These are phyloP conservation scores for Apodemia mormo DNA, from an alignment of 2,888 invertebrate species.

Conservation along the genomic window DNA sequence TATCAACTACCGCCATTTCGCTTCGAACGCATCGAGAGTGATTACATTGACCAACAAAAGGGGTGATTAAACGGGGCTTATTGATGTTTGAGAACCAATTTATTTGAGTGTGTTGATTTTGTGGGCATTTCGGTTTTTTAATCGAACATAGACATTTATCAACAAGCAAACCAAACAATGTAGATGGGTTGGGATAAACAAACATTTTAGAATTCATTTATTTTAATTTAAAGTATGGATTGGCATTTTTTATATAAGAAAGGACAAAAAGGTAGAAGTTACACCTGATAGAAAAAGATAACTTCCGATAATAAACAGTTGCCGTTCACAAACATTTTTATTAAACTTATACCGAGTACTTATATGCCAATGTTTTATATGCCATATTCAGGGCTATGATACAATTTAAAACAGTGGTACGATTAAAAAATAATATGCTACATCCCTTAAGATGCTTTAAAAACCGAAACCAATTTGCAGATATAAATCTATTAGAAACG, in stretches of 20 bases:
- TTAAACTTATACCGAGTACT: no score
- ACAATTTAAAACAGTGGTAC: no score
- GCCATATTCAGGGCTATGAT: no score
- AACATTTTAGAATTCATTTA: conserved; percentile 9
- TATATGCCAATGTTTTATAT: no score
- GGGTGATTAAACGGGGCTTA: conserved; percentile 37
- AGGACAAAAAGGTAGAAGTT: no score
- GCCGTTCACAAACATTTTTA: no score
- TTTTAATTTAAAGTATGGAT: neutral
- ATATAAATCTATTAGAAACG: no score
- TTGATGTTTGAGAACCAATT: conserved; percentile 44
- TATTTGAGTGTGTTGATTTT: conserved; percentile 53
- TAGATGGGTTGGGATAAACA: conserved; percentile 5
- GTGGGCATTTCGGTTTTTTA: conserved; percentile 32
- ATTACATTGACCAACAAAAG: conserved; percentile 36
- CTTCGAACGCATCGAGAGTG: conserved; percentile 31
- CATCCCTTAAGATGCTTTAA: no score
- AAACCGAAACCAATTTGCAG: no score
- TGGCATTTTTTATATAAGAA: neutral
- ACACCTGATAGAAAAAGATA: no score
- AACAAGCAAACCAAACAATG: conserved; percentile 11
- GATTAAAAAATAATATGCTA: no score
- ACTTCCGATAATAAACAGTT: no score
- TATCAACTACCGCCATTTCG: conserved; percentile 38
- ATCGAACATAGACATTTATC: conserved; percentile 18